Conservation (phyloP, 2,888 invertebrate genomes). For the Sialis lutaria region DNA sequence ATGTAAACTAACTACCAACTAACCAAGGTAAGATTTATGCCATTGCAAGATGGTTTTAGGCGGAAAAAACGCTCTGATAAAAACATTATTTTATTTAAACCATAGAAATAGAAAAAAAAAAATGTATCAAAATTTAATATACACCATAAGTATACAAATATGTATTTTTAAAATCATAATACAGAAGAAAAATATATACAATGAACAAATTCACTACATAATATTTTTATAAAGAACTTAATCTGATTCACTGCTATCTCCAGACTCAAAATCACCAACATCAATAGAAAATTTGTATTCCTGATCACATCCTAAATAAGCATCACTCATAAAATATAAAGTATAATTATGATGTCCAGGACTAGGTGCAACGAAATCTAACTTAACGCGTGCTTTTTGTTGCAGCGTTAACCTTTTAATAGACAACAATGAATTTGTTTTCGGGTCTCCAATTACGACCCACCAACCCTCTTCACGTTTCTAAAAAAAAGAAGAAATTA, state of each 20-base stretch:
- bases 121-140: too few relatives aligned
- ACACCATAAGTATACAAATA: too few relatives aligned
- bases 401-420: slow-evolving; percentile 93
- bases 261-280: slow-evolving; percentile 58
- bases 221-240: slow-evolving; percentile 16
- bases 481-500: slow-evolving; percentile 27
- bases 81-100: too few relatives aligned
- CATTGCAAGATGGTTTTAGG: too few relatives aligned
- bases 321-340: slow-evolving; percentile 97
- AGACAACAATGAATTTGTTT: slow-evolving; percentile 82
- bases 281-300: slow-evolving; percentile 88
- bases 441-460: slow-evolving; percentile 97
- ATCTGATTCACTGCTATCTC: slow-evolving; percentile 37
- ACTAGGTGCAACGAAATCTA: slow-evolving; percentile 88
- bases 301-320: slow-evolving; percentile 98
- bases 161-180: too few relatives aligned
- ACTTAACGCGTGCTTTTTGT: slow-evolving; percentile 69
- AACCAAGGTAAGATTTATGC: too few relatives aligned
- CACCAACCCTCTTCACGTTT: slow-evolving; percentile 92
- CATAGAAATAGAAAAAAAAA: too few relatives aligned
- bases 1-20: too few relatives aligned
- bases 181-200: too few relatives aligned
- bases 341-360: slow-evolving; percentile 82
- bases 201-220: too few relatives aligned
- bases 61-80: too few relatives aligned